Conservation (phyloP, 1,140 invertebrate genomes). For the Apis florea region DNA sequence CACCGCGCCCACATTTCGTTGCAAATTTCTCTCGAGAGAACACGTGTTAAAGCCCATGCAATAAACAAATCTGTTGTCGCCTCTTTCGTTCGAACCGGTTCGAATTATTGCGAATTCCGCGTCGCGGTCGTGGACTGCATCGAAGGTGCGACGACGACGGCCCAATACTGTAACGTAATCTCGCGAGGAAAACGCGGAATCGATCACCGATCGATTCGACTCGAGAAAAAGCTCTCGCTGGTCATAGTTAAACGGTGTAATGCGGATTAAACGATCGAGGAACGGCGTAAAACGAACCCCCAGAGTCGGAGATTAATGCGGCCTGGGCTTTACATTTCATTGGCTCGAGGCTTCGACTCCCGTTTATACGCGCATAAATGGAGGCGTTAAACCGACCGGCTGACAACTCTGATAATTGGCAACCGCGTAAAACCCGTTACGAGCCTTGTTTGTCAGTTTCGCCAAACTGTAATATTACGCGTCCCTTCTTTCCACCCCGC, state of each 20-base stretch:
- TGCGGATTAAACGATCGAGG: slow-evolving; percentile 52
- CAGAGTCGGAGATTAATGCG: slow-evolving; percentile 61
- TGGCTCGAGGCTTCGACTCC: slow-evolving; percentile 60
- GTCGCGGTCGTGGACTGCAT: background rate
- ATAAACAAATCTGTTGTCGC: background rate
- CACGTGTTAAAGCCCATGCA: background rate
- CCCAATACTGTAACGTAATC: background rate
- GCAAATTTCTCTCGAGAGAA: background rate
- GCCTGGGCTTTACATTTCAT: slow-evolving; percentile 66
- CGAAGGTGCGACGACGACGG: background rate
- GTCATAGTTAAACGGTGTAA: slow-evolving; percentile 21
- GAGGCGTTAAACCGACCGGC: slow-evolving; percentile 77
- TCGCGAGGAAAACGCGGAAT: background rate
- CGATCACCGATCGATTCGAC: background rate
- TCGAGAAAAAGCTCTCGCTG: background rate
- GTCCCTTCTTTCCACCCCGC: slow-evolving; percentile 1
- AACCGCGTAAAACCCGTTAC: slow-evolving; percentile 75
- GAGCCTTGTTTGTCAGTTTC: slow-evolving; percentile 71
- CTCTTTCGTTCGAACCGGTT: background rate
- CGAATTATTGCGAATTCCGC: slow-evolving; percentile 2
- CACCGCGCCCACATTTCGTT: background rate
- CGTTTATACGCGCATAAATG: slow-evolving; percentile 74
- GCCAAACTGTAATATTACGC: slow-evolving; percentile 54
- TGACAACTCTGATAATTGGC: slow-evolving; percentile 79
- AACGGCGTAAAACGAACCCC: slow-evolving; percentile 67